phyloP scores from a whole-genome alignment of 2,888 invertebrate genomes.

The Catocala fraxini region DNA sequence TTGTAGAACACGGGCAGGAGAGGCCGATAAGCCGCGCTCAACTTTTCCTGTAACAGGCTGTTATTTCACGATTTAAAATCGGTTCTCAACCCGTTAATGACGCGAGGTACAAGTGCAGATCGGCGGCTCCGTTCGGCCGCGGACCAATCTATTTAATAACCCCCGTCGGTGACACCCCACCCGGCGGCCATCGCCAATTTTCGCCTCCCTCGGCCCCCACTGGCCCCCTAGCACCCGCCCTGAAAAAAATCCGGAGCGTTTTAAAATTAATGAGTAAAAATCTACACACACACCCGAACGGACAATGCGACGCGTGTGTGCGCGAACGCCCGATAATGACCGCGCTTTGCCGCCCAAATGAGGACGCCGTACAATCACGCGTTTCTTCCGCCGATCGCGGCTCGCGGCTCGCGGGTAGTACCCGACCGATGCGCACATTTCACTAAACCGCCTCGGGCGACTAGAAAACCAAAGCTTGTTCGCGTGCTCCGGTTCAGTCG shows the following conservation, averaged over 20 bases:
- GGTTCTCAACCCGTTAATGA: slow-evolving; percentile 87
- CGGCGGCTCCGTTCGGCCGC: slow-evolving; percentile 87
- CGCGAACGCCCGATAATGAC: slow-evolving; percentile 79
- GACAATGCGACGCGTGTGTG: slow-evolving; percentile 77
- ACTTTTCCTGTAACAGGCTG: slow-evolving; percentile 87
- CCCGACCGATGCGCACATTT: slow-evolving; percentile 7
- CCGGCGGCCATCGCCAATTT: slow-evolving; percentile 87
- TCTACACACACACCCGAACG: slow-evolving; percentile 84
- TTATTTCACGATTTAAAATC: slow-evolving; percentile 87
- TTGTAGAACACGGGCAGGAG: slow-evolving; percentile 75
- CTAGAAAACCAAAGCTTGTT: slow-evolving; percentile 29
- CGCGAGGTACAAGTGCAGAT: slow-evolving; percentile 87
- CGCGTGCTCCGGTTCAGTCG: slow-evolving; percentile 50
- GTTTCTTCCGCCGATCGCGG: slow-evolving; percentile 39
- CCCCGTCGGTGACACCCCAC: slow-evolving; percentile 87
- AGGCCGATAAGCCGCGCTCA: slow-evolving; percentile 83
- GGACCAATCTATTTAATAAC: slow-evolving; percentile 89
- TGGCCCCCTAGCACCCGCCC: slow-evolving; percentile 84
- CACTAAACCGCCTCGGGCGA: slow-evolving; percentile 20
- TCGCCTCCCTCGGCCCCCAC: slow-evolving; percentile 73
- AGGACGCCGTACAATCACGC: slow-evolving; percentile 52
- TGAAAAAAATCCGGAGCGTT: slow-evolving; percentile 88
- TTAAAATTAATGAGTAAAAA: slow-evolving; percentile 89
- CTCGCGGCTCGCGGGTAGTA: slow-evolving; percentile 12
- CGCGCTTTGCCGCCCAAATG: slow-evolving; percentile 68